phyloP scores from a whole-genome alignment of 2,888 invertebrate genomes.

The Allolobophora icterica region DNA sequence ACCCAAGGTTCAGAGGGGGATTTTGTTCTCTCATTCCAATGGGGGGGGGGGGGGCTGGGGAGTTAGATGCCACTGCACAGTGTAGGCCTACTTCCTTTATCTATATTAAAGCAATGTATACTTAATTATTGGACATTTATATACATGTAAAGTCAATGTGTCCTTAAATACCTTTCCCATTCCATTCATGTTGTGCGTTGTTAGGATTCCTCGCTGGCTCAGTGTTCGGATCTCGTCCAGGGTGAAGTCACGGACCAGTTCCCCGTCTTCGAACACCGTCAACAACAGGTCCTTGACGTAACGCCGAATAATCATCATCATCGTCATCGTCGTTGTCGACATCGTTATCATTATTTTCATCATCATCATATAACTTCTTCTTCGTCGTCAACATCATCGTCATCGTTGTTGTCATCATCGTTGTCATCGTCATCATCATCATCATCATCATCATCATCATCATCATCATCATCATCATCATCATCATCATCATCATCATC shows the following conservation, averaged over 20 bases:
- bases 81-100: too few relatives aligned
- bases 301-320: not conserved
- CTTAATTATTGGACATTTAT: too few relatives aligned
- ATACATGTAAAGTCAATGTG: too few relatives aligned
- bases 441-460: not conserved
- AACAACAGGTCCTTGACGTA: conserved; percentile 63
- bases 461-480: not conserved
- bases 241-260: conserved; percentile 65
- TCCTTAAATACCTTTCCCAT: not conserved
- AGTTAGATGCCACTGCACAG: too few relatives aligned
- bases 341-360: not conserved
- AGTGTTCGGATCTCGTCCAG: conserved; percentile 65
- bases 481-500: not conserved
- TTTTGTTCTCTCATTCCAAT: too few relatives aligned
- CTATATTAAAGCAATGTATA: too few relatives aligned
- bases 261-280: conserved; percentile 68
- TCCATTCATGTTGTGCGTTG: not conserved
- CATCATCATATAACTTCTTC: not conserved
- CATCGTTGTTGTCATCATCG: not conserved
- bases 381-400: not conserved
- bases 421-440: not conserved
- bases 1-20: too few relatives aligned
- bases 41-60: too few relatives aligned
- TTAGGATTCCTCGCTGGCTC: not conserved
- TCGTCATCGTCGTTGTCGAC: not conserved